Conservation (phyloP, 53 echinoderm and acorn worm species). For the Astropecten irregularis region DNA sequence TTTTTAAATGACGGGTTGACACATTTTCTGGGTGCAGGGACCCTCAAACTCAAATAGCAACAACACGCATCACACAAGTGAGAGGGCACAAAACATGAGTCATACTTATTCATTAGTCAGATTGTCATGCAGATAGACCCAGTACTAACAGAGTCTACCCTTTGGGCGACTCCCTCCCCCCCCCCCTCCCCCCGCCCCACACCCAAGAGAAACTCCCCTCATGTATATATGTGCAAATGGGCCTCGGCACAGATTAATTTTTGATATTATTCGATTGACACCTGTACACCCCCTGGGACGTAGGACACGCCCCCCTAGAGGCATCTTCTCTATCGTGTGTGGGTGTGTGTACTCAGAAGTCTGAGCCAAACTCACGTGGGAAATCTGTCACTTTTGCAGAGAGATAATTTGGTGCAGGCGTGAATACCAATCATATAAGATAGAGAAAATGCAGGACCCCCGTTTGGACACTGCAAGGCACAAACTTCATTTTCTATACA, state of each 20-base stretch:
- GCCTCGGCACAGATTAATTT: slow-evolving; percentile 43
- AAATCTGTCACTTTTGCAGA: neutral
- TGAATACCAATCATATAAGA: no score
- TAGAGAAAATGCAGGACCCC: no score
- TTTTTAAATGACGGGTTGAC: no score
- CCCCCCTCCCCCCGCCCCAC: neutral
- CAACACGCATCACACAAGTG: no score
- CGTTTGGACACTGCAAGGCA: no score
- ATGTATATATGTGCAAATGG: no score
- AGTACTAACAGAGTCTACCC: no score
- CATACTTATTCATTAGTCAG: slow-evolving; percentile 47
- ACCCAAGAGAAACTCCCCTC: no score
- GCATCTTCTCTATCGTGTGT: neutral
- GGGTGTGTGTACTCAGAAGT: neutral
- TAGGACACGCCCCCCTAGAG: neutral
- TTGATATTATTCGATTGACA: slow-evolving; percentile 49
- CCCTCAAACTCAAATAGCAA: no score
- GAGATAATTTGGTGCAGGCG: no score
- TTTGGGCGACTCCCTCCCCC: neutral
- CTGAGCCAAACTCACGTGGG: slow-evolving; percentile 16
- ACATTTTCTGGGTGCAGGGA: no score
- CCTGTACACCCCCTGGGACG: slow-evolving; percentile 43
- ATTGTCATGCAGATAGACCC: slow-evolving; percentile 26
- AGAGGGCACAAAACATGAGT: slow-evolving; percentile 1
- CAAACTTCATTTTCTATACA: no score